A percentile compares a stretch with the other conserved stretches of the same genome.
phyloP scores from a whole-genome alignment of 2,797 vertebrate species.

The Neostethus bicornis region DNA sequence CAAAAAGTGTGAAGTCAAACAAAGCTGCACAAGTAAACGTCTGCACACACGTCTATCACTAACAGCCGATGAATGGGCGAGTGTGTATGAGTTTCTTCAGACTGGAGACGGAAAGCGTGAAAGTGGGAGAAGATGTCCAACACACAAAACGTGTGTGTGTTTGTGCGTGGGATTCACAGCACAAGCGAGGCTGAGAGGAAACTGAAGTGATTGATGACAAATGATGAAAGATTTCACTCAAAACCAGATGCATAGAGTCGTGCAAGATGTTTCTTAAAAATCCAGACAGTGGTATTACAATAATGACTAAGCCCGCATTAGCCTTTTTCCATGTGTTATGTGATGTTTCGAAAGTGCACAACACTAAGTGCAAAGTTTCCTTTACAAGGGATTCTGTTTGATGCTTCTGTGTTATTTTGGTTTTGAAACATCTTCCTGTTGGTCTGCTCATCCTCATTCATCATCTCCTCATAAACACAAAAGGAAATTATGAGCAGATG shows the following conservation, averaged over 20 bases:
- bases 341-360: neutral
- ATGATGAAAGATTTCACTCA: conserved; percentile 19
- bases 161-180: conserved; percentile 12
- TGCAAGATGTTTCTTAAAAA: conserved; percentile 6
- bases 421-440: neutral
- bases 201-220: conserved; percentile 27
- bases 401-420: neutral
- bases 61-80: neutral
- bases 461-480: neutral
- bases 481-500: conserved; percentile 1
- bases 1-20: conserved; percentile 34
- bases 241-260: conserved; percentile 27
- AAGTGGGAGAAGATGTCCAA: conserved; percentile 20
- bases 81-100: neutral
- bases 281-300: neutral
- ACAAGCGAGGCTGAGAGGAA: conserved; percentile 7
- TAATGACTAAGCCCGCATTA: neutral
- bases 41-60: conserved; percentile 26
- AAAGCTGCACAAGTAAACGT: conserved; percentile 45
- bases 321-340: neutral
- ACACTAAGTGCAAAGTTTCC: neutral
- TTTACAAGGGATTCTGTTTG: neutral
- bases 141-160: conserved; percentile 15
- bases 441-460: neutral
- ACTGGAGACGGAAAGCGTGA: conserved; percentile 16